Base-by-base conservation (phyloP, 2,888 invertebrate genomes). In the Mythimna ferrago region DNA sequence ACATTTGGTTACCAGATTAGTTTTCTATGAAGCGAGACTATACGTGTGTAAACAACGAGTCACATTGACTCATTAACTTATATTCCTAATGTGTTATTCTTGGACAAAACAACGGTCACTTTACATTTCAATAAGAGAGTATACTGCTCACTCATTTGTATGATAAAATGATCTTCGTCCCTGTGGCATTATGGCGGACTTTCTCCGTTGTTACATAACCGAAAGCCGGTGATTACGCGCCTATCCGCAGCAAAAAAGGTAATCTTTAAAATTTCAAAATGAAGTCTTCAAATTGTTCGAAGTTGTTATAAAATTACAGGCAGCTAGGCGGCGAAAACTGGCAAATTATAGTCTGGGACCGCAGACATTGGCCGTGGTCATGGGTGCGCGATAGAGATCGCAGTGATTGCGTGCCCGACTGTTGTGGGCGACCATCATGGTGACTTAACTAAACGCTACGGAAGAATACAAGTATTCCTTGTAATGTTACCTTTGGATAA, bases 1-100 rank as follows among this genome's bases (percentile, higher is more conserved):
- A 94, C 96, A 95, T 95, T 96, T 96, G 95, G 95, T 95, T 93
- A 95, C 95, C 95, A 96, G 94, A 96, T 95, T 94, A 95, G 93
- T 92, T 91, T 89, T 92, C 93, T 93, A 93, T 93, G 93, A 91
- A 87, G 83, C 88, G 90, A 90, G 89, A 91, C 91, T 89, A 87
- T 89, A 90, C 91, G 90, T 89, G 91, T 91, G 91, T 93, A 94
- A 94, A 94, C 94, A 94, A 92, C 79, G 66, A 87, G 87, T 86
- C 88, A 87, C 87, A 88, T 88, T 89, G 86, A 87, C 88, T 92
- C 91, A 91, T 93, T 92, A 91, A 88, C 89, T 91, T 88, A 89
- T 89, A 89, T 89, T 90, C 81, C 80, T 83, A 86, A 87, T 88
- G 82, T 83, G 85, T 88, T 88, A 86, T 86, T 83, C 84, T 86